Conservation (phyloP, 2,888 invertebrate species). For the Pachycephus smyrnensis region DNA sequence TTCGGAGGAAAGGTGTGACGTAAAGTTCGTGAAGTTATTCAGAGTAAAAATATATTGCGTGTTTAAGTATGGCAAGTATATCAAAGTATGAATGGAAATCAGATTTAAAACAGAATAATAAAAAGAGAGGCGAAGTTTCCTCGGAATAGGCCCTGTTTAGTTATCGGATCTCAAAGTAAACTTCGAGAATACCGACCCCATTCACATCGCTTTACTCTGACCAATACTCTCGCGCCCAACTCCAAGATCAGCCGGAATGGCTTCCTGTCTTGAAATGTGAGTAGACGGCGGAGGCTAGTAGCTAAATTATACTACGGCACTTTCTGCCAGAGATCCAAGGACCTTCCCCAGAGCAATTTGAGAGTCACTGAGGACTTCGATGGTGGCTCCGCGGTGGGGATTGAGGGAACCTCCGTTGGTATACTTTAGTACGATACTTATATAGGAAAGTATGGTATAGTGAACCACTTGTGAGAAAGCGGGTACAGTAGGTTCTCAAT, state of each 20-base stretch:
- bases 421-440: constrained; percentile 7
- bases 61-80: background rate
- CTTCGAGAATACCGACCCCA: constrained; percentile 11
- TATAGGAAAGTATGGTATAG: constrained; percentile 21
- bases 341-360: constrained; percentile 68
- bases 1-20: background rate
- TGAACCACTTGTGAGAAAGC: constrained; percentile 43
- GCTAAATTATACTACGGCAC: constrained; percentile 64
- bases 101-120: background rate
- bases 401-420: constrained; percentile 55
- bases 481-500: background rate
- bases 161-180: constrained; percentile 29
- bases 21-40: background rate
- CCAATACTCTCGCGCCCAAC: constrained; percentile 53
- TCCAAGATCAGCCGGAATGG: constrained; percentile 48
- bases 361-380: constrained; percentile 64
- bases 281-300: constrained; percentile 60
- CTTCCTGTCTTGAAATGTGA: constrained; percentile 40
- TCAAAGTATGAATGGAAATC: background rate
- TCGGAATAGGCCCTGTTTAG: constrained; percentile 58
- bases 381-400: constrained; percentile 66
- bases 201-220: constrained; percentile 57
- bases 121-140: constrained; percentile 40
- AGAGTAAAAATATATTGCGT: background rate
- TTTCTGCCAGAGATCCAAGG: constrained; percentile 70